Percentiles rank a stretch among this genome's conserved stretches.
phyloP scores from a whole-genome alignment of 2,888 invertebrate genomes.

The Drosophila pseudotalamancana region DNA sequence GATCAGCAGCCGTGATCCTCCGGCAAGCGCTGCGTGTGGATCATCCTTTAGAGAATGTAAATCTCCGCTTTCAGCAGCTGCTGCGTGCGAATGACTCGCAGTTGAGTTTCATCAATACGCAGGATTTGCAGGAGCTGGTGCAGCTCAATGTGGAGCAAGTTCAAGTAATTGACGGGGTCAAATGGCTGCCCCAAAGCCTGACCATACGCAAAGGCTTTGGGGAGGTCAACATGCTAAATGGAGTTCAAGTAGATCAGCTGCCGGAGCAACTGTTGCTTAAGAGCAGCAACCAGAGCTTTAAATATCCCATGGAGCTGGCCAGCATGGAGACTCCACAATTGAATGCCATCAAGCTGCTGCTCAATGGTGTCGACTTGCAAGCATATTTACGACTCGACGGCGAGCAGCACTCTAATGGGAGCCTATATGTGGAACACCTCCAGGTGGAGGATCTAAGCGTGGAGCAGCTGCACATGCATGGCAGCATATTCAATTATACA shows the following conservation, averaged over 20 bases:
- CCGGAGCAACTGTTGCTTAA: constrained; percentile 83
- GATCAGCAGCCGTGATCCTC: constrained; percentile 56
- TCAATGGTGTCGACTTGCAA: constrained; percentile 38
- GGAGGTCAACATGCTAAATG: constrained; percentile 84
- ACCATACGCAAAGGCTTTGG: constrained; percentile 83
- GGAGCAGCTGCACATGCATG: constrained; percentile 68
- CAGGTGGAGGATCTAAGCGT: constrained; percentile 40
- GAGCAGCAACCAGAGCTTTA: constrained; percentile 84
- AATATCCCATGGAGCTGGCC: constrained; percentile 83
- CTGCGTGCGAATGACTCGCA: constrained; percentile 81
- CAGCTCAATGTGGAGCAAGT: constrained; percentile 82
- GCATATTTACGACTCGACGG: constrained; percentile 60
- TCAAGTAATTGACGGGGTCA: constrained; percentile 85
- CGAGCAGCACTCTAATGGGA: constrained; percentile 62
- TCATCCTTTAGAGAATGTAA: constrained; percentile 66
- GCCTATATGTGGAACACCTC: constrained; percentile 60
- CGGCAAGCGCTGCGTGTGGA: constrained; percentile 67
- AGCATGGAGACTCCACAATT: constrained; percentile 70
- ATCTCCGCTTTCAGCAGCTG: constrained; percentile 70
- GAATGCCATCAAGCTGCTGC: constrained; percentile 27
- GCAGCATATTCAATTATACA: constrained; percentile 60
- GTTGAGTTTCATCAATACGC: constrained; percentile 84
- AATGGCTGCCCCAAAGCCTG: constrained; percentile 84
- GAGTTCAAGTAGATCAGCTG: constrained; percentile 84
- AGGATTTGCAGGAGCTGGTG: constrained; percentile 84